These are phyloP conservation scores for Bicyclus anynana DNA, from an alignment of 1,140 invertebrate species.

Conservation along the genomic window DNA sequence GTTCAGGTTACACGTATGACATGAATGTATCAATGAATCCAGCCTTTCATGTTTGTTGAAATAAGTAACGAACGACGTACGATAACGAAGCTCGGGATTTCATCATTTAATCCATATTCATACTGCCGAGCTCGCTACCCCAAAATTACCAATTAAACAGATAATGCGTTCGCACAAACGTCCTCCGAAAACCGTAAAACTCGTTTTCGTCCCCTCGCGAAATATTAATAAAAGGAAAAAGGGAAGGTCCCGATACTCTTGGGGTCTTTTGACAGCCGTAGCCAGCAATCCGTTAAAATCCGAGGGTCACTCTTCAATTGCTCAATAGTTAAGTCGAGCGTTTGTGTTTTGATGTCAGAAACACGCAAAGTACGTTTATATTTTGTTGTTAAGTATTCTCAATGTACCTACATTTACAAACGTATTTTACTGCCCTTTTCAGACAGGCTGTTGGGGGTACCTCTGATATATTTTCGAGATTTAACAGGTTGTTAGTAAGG, in stretches of 20 bases:
- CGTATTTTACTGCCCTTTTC: too few species aligned
- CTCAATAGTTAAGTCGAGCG: conserved; percentile 16
- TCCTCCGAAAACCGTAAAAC: conserved; percentile 7
- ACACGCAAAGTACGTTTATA: not conserved
- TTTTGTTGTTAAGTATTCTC: not conserved
- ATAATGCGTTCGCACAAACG: conserved; percentile 2
- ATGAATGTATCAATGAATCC: too few species aligned
- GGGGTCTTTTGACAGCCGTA: conserved; percentile 28
- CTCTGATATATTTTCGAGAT: too few species aligned
- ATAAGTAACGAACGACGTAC: too few species aligned
- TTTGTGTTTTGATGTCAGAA: not conserved
- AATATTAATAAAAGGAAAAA: conserved; percentile 38
- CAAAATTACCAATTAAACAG: conserved; percentile 3
- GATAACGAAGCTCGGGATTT: not conserved
- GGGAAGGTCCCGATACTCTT: conserved; percentile 22
- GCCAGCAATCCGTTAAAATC: conserved; percentile 26
- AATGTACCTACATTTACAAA: too few species aligned
- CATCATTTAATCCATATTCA: not conserved
- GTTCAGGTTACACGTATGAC: too few species aligned
- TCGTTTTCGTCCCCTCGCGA: conserved; percentile 8
- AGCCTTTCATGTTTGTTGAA: too few species aligned
- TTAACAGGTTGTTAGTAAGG: too few species aligned
- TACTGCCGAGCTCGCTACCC: not conserved
- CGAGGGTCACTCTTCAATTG: conserved; percentile 25
- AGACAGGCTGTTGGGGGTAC: too few species aligned